Evolutionary conservation across 2,888 invertebrate species (phyloP).

Genomic region (Muscina levida): DNA sequence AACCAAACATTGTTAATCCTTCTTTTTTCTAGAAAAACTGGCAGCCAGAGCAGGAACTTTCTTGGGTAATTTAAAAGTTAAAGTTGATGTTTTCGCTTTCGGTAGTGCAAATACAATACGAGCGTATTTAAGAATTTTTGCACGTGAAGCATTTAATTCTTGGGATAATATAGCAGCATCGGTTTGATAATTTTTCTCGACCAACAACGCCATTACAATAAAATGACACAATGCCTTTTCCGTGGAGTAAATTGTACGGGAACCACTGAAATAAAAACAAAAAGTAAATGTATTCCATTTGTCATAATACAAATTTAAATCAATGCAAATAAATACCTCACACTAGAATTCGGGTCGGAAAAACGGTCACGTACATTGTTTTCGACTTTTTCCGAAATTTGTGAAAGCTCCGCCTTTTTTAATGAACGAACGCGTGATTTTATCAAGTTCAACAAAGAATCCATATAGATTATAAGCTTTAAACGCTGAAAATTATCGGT

Average conservation of each 20-base stretch:
- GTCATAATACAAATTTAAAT: not conserved
- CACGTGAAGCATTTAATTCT: conserved; percentile 72
- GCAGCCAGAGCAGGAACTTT: conserved; percentile 69
- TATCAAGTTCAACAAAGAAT: conserved; percentile 74
- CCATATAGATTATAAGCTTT: conserved; percentile 77
- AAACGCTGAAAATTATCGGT: conserved; percentile 70
- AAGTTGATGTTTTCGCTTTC: conserved; percentile 65
- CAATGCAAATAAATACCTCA: conserved; percentile 61
- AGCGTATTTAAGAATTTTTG: conserved; percentile 73
- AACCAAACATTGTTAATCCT: conserved; percentile 8
- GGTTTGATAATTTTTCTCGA: conserved; percentile 72
- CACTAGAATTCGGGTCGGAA: conserved; percentile 70
- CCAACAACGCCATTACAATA: conserved; percentile 74
- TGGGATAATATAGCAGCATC: conserved; percentile 70
- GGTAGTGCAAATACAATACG: conserved; percentile 72
- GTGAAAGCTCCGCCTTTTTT: conserved; percentile 71
- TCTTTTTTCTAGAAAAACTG: conserved; percentile 34
- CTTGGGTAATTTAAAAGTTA: conserved; percentile 73
- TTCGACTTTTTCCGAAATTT: conserved; percentile 77
- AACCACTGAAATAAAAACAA: conserved; percentile 64
- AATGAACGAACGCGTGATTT: conserved; percentile 70
- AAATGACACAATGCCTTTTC: conserved; percentile 78
- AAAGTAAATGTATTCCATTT: not conserved
- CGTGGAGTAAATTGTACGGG: conserved; percentile 71
- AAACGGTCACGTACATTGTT: conserved; percentile 76